These are phyloP conservation scores for Cheirogaleus major DNA, from an alignment of 2,797 vertebrate genomes.

Conservation along the genomic window DNA sequence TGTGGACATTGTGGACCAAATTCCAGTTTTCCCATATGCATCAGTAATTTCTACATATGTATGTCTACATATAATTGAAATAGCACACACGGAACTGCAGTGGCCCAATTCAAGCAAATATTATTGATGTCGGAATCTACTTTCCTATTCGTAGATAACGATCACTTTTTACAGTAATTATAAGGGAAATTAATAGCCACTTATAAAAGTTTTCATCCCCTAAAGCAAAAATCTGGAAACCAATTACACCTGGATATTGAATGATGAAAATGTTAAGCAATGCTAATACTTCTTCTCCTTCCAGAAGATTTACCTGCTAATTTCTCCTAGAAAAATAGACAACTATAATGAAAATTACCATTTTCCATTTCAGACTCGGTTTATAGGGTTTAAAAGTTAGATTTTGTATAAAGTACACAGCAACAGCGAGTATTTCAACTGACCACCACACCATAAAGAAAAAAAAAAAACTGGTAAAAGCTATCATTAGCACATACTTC, in stretches of 20 bases:
- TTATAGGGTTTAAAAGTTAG: background rate
- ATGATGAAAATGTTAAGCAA: background rate
- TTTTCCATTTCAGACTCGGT: background rate
- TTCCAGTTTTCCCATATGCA: background rate
- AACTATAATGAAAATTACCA: background rate
- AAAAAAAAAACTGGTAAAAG: background rate
- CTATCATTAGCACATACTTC: background rate
- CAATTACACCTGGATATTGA: background rate
- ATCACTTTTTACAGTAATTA: background rate
- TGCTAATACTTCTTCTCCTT: background rate
- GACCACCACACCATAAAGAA: background rate
- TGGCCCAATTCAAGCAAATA: background rate
- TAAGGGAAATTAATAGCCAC: background rate
- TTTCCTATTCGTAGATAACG: background rate
- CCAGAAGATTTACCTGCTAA: background rate
- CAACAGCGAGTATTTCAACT: background rate
- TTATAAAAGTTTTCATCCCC: background rate
- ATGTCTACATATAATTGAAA: background rate
- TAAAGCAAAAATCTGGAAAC: background rate
- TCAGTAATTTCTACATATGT: background rate
- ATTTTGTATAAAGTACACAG: background rate
- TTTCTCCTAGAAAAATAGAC: background rate
- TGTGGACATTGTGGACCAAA: too few species aligned
- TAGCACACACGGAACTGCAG: background rate
- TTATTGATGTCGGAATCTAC: background rate